Evolutionary conservation across 1,140 invertebrate genomes (phyloP).

Genomic region (Sycobia sp.): DNA sequence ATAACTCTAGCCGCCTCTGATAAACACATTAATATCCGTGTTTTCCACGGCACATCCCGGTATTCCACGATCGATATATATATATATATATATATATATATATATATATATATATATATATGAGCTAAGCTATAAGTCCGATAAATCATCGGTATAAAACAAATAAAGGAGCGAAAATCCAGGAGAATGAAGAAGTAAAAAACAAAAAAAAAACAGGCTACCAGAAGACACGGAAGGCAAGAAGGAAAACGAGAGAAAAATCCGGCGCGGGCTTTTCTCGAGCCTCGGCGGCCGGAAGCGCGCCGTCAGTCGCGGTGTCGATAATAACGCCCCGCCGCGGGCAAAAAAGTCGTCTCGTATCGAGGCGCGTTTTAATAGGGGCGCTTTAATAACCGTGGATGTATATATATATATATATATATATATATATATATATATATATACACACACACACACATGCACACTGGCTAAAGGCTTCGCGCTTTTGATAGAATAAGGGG

Average conservation of each 20-base stretch:
- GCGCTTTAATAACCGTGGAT: not conserved
- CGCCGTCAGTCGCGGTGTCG: not conserved
- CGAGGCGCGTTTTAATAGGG: slow-evolving; percentile 14
- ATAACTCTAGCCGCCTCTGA: too few relatives aligned
- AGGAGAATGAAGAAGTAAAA: too few relatives aligned
- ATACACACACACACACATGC: too few relatives aligned
- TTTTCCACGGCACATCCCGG: too few relatives aligned
- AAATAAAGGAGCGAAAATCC: not conserved
- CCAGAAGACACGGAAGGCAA: too few relatives aligned
- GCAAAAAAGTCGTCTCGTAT: slow-evolving; percentile 23
- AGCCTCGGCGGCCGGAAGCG: too few relatives aligned
- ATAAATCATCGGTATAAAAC: not conserved
- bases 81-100: slow-evolving; percentile 1
- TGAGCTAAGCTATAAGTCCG: too few relatives aligned
- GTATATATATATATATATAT: not conserved
- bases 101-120: not conserved
- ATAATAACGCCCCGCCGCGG: slow-evolving; percentile 10
- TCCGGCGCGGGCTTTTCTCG: not conserved
- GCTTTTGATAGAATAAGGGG: too few relatives aligned
- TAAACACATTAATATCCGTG: too few relatives aligned
- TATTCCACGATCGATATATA: not conserved
- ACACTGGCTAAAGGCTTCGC: too few relatives aligned
- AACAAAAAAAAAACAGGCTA: too few relatives aligned
- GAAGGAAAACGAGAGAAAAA: not conserved
- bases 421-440: too few relatives aligned